Evolutionary conservation across 37 sponge, comb jelly and placozoan species (phyloP).

Genomic region (Geodia barretti): DNA sequence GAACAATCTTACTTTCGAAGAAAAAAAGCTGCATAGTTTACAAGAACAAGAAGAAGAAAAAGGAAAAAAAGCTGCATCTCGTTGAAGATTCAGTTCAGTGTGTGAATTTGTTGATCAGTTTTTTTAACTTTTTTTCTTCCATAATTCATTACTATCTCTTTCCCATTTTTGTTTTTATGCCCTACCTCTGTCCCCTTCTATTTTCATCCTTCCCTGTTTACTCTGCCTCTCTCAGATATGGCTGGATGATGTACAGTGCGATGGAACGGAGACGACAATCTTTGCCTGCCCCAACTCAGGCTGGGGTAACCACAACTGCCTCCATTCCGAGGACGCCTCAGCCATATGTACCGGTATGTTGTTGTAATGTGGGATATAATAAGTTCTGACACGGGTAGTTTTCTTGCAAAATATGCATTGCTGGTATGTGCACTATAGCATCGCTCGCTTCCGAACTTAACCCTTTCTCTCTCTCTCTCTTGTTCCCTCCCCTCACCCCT

Average conservation of each 20-base stretch:
- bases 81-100: too few relatives aligned
- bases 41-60: too few relatives aligned
- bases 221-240: slow-evolving; percentile 41
- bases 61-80: too few relatives aligned
- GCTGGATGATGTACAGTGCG: slow-evolving; percentile 54
- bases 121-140: neutral
- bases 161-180: neutral
- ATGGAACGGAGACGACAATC: slow-evolving; percentile 45
- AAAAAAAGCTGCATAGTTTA: too few relatives aligned
- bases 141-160: neutral
- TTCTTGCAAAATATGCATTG: neutral
- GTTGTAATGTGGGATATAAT: neutral
- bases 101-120: too few relatives aligned
- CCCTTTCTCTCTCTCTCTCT: neutral
- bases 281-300: slow-evolving; percentile 28
- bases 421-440: neutral
- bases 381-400: too few relatives aligned
- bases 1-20: too few relatives aligned
- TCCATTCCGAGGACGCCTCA: slow-evolving; percentile 27
- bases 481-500: neutral
- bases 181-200: neutral
- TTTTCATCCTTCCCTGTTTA: too few relatives aligned
- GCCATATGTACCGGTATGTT: slow-evolving; percentile 34
- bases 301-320: slow-evolving; percentile 42
- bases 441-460: neutral